Conservation (phyloP, 2,797 vertebrate genomes). For the Masticophis lateralis region DNA sequence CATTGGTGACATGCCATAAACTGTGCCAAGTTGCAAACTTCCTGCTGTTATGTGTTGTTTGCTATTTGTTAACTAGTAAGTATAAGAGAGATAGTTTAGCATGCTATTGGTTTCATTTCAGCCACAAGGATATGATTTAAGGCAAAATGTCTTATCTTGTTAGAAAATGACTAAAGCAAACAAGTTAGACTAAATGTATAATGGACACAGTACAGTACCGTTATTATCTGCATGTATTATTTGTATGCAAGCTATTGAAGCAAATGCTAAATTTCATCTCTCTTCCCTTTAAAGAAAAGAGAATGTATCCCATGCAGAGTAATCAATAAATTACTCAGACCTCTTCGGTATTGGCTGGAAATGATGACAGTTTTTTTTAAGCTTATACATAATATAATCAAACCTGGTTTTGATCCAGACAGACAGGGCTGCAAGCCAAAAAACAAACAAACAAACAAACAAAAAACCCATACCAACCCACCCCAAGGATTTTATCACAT, state of each 20-base stretch:
- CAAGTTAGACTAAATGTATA: not conserved
- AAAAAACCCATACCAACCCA: too few species aligned
- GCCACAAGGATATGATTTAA: not conserved
- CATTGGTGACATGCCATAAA: not conserved
- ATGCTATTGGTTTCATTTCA: not conserved
- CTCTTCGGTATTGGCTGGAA: constrained; percentile 1
- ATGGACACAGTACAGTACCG: not conserved
- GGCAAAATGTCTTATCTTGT: not conserved
- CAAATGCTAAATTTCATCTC: not conserved
- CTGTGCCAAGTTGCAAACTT: not conserved
- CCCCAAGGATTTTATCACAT: constrained; percentile 10
- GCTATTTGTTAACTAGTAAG: not conserved
- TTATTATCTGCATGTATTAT: not conserved
- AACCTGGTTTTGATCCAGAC: constrained; percentile 11
- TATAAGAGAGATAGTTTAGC: not conserved
- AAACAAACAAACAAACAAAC: not conserved
- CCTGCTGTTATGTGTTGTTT: not conserved
- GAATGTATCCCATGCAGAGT: not conserved
- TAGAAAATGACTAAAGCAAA: not conserved
- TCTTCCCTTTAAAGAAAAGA: not conserved
- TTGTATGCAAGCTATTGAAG: not conserved
- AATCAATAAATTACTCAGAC: constrained; percentile 9
- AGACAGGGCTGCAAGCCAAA: not conserved
- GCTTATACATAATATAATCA: not conserved
- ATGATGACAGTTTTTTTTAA: constrained; percentile 1